Evolutionary conservation across 2,888 invertebrate genomes (phyloP), one percentile per base, ranked within the genome.

Genomic region (Caenorhabditis japonica): DNA sequence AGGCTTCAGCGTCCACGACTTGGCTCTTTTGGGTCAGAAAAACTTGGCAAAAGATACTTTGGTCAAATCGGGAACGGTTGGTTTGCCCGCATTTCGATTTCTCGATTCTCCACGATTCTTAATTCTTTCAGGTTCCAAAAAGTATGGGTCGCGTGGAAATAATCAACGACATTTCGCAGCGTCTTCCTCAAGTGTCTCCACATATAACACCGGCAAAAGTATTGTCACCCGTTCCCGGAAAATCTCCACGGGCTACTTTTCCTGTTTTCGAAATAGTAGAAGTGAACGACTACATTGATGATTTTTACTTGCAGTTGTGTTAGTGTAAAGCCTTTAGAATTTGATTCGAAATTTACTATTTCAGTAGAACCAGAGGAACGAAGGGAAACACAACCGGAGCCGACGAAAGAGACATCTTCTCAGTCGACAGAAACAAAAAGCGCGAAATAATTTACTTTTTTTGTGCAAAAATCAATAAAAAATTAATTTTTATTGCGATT

Each of bases 1-100:
- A 21, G 66, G 72, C 8, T 66, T 66, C 44, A 72, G 72, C 39
- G 53, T 72, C 2, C 72, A 64, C 53, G 66, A 72, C 34, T 51
- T 72, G 66, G 59, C 59, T 5, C 44, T 72, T 7, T 25, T 71
- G 12, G 58, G 58, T 17, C 71, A 62, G 56, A 55, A 56, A 21
- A 64, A 39, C 19, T 39, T 39, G 21, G 30, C 55, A 34, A n/a
- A n/a, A n/a, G 55, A 55, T 3, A 34, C 46, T 13, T 8, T 47
- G n/a, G 10, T 64, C 3, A 38, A n/a, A n/a, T 15, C 13, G n/a
- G 27, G 15, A 4, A n/a, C 52, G 46, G 62, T 64, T 17, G 13
- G 60, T 51, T 33, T 34, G 10, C 33, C 2, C 2, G 19, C 2
- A 13, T 13, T 23, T 7, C 23, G 2, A 46, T 12, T 17, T 5